Conservation (phyloP, 2,113 vertebrate genomes). For the Ellobius talpinus region DNA sequence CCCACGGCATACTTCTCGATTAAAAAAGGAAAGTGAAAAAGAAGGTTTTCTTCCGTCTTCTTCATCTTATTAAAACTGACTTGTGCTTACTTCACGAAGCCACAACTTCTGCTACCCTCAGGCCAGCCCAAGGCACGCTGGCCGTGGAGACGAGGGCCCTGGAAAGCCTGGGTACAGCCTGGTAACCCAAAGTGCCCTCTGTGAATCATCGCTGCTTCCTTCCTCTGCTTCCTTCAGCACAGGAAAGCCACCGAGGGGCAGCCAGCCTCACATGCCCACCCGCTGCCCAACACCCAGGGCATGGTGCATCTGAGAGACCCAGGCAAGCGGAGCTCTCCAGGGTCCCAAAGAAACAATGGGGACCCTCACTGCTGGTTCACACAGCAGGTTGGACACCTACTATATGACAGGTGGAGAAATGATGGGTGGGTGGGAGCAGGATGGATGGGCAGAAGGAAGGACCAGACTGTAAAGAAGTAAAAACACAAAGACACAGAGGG, state of each 20-base stretch:
- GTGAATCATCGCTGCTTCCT: conserved; percentile 65
- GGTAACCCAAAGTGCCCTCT: conserved; percentile 46
- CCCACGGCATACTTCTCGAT: conserved; percentile 81
- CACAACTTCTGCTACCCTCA: conserved; percentile 60
- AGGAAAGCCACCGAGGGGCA: conserved; percentile 20
- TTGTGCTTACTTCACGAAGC: conserved; percentile 77
- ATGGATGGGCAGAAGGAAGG: background rate
- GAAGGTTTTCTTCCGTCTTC: conserved; percentile 67
- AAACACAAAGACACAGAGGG: background rate
- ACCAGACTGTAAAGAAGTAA: background rate
- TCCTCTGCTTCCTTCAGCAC: conserved; percentile 28
- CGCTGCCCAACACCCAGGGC: background rate
- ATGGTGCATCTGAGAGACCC: fast-evolving
- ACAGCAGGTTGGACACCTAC: background rate
- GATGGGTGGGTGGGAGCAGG: fast-evolving
- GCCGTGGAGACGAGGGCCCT: background rate
- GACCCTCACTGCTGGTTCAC: fast-evolving
- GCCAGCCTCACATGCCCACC: background rate
- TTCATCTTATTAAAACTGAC: conserved; percentile 82
- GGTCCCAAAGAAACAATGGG: fast-evolving
- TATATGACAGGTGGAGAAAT: fast-evolving
- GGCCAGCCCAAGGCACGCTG: conserved; percentile 29
- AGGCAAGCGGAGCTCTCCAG: fast-evolving
- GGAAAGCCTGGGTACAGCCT: background rate
- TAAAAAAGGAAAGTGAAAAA: conserved; percentile 86